phyloP scores from a whole-genome alignment of 2,888 invertebrate species.

The Andricus quercusramuli region DNA sequence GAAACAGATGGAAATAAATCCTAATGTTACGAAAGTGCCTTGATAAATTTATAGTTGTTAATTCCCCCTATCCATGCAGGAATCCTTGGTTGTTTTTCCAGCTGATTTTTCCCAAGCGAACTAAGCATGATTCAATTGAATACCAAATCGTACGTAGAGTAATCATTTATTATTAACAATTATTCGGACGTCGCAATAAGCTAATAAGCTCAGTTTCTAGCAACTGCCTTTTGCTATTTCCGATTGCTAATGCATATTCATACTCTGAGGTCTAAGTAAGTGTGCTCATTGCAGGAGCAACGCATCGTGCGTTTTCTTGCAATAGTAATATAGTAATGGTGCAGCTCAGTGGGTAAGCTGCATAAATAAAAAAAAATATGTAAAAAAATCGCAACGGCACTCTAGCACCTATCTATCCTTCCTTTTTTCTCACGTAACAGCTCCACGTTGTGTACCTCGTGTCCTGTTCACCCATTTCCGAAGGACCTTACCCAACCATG shows the following conservation, averaged over 20 bases:
- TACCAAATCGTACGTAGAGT: background rate
- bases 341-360: constrained; percentile 13
- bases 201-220: constrained; percentile 12
- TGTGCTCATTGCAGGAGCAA: constrained; percentile 17
- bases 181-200: constrained; percentile 34
- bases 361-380: constrained; percentile 4
- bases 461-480: constrained; percentile 76
- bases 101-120: constrained; percentile 5
- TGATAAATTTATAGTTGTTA: too few species aligned
- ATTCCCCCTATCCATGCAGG: too few species aligned
- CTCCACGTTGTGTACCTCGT: constrained; percentile 61
- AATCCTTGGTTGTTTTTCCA: too few species aligned
- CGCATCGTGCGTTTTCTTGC: constrained; percentile 34
- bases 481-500: constrained; percentile 76
- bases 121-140: background rate
- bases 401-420: constrained; percentile 51
- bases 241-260: constrained; percentile 35
- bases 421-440: constrained; percentile 69
- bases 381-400: constrained; percentile 56
- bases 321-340: constrained; percentile 16
- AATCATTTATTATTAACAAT: constrained; percentile 14
- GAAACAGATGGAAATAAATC: too few species aligned
- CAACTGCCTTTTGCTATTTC: constrained; percentile 38
- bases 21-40: too few species aligned
- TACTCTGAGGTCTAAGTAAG: constrained; percentile 13